Evolutionary conservation across 2,888 invertebrate species (phyloP), one percentile per base, ranked within the genome.

Genomic region (Pherbina coryleti): DNA sequence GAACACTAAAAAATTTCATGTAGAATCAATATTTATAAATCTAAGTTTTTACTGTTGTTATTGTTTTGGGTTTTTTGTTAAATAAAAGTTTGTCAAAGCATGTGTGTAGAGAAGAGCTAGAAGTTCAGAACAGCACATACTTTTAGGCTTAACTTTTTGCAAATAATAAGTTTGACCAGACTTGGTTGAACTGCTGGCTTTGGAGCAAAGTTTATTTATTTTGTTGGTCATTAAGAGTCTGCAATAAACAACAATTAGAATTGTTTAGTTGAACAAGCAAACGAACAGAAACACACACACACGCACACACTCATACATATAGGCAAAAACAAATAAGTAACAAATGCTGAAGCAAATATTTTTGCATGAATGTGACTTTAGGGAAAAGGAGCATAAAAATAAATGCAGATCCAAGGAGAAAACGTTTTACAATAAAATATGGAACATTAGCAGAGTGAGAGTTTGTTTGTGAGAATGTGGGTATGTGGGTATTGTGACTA

Each of bases 191-290:
- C 44, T 44, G 44, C 44, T 44, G 44, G 44, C 44, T 55, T 55
- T n/a, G n/a, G 55, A 19, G 55, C 55, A 55, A 19, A 55, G 55
- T 28, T 71, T 19, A 55, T 71, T 71, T 71, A 71, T 71, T 55
- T 55, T 31, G 5, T 17, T 71, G 31, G 19, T 55, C 31, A 53
- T 71, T 71, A 55, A 31, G 71, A 28, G 55, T 17, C 53, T 71
- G 44, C 25, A 55, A 71, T 71, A 71, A 71, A 71, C 71, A 71
- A 71, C 71, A 71, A 71, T 71, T 71, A 71, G 19, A 71, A 55
- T 8, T 67, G 22, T 19, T 28, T 34, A 64, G 34, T 28, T 3
- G 34, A 11, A 44, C 44, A 44, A 44, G 14, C 14, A 44, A 44
- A 14, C 22, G 2, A 19, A 55, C n/a, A 22, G 1, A 22, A 4